Conservation (phyloP, 2,113 vertebrate species). For the Ageneiosus marmoratus region DNA sequence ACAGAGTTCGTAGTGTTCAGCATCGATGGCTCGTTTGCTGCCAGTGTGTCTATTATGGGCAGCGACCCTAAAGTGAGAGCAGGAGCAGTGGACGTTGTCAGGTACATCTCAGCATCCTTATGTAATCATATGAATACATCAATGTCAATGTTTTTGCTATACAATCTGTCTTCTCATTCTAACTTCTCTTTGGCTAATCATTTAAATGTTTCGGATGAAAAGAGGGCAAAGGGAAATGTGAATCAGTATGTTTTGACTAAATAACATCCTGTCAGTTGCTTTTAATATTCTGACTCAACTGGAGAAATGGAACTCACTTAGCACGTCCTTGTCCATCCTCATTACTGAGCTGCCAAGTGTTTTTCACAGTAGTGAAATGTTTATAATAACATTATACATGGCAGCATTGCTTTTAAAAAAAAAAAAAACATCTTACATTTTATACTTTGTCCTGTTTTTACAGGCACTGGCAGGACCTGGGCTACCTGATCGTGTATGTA, state of each 20-base stretch:
- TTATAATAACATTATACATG: neutral
- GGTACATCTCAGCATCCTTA: constrained; percentile 68
- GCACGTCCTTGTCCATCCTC: neutral
- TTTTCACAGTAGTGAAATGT: neutral
- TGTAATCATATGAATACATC: no score
- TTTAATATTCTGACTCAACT: neutral
- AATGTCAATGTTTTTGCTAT: neutral
- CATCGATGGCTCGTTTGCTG: constrained; percentile 96
- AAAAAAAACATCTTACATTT: neutral
- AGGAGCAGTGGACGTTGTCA: constrained; percentile 94
- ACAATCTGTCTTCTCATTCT: neutral
- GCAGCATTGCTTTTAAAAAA: neutral
- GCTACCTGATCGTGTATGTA: constrained; percentile 97
- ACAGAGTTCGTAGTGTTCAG: constrained; percentile 98
- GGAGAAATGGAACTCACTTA: neutral
- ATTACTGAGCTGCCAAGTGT: neutral
- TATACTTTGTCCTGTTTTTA: neutral
- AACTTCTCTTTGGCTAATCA: neutral
- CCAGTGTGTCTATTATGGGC: constrained; percentile 99
- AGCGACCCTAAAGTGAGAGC: constrained; percentile 97
- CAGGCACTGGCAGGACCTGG: constrained; percentile 98
- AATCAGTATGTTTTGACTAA: neutral
- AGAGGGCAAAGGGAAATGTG: neutral
- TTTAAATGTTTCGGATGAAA: neutral
- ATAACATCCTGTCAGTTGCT: neutral